Percentiles rank a stretch among this genome's conserved stretches.
Evolutionary conservation across 2,888 invertebrate genomes (phyloP).

Genomic region (Drosophila austrosaltans): DNA sequence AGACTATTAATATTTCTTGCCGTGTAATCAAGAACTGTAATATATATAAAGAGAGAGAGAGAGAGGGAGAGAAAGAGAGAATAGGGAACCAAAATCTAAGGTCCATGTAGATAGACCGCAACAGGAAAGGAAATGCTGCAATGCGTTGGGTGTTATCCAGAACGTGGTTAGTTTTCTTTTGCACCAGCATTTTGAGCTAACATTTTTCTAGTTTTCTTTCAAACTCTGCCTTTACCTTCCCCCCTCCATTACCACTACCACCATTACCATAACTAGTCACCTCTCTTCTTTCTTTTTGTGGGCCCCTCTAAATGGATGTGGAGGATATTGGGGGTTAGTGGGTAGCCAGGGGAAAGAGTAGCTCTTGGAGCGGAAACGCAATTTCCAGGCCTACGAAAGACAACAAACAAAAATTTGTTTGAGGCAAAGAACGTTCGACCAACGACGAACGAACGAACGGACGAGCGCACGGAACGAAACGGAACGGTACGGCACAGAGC

Average conservation of each 20-base stretch:
- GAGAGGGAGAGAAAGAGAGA: neutral
- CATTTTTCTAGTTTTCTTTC: slow-evolving; percentile 31
- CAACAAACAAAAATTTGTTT: slow-evolving; percentile 76
- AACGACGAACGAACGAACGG: slow-evolving; percentile 32
- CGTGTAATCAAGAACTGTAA: neutral
- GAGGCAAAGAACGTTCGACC: slow-evolving; percentile 63
- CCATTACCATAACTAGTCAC: no score
- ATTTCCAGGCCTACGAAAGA: slow-evolving; percentile 68
- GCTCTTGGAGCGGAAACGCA: slow-evolving; percentile 70
- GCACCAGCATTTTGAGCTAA: slow-evolving; percentile 27
- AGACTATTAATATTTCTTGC: neutral
- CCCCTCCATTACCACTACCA: neutral
- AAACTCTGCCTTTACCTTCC: neutral
- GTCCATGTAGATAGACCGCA: slow-evolving; percentile 7
- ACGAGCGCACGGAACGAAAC: neutral
- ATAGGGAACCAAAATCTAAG: neutral
- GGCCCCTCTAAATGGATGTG: slow-evolving; percentile 15
- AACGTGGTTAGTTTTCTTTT: slow-evolving; percentile 18
- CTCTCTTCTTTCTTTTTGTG: no score
- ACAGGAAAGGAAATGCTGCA: slow-evolving; percentile 50
- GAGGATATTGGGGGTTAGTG: neutral
- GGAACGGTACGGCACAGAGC: no score
- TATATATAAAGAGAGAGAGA: neutral
- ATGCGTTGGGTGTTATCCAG: slow-evolving; percentile 11
- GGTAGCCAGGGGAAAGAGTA: neutral